Evolutionary conservation across 2,888 invertebrate species (phyloP).

Genomic region (Euplexia lucipara): DNA sequence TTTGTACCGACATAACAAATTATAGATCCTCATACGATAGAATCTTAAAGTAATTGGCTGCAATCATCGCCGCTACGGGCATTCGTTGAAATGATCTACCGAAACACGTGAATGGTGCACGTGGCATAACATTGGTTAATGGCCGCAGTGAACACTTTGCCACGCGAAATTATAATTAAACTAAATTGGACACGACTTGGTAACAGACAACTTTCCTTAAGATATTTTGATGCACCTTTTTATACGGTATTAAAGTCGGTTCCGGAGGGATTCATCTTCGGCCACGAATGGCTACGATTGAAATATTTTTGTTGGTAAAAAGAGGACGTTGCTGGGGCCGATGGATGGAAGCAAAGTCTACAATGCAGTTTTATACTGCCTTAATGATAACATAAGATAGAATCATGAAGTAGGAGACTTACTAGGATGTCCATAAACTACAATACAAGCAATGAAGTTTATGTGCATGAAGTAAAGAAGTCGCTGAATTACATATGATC

Average conservation of each 20-base stretch:
- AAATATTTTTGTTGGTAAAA: conserved; percentile 8
- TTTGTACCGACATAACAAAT: conserved; percentile 12
- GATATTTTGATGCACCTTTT: conserved; percentile 20
- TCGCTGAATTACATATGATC: conserved; percentile 12
- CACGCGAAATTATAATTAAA: conserved; percentile 49
- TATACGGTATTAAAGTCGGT: conserved; percentile 23
- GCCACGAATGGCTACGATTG: neutral
- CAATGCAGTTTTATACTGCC: neutral
- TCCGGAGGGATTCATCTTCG: neutral
- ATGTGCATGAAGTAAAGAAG: neutral
- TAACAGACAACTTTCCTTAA: conserved; percentile 25
- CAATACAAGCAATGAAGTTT: too few species aligned
- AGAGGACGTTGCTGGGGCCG: neutral
- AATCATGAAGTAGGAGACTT: neutral
- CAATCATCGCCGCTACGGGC: conserved; percentile 39
- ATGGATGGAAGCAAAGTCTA: neutral
- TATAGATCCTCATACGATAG: conserved; percentile 8
- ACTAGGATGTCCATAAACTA: too few species aligned
- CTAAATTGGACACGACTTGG: conserved; percentile 32
- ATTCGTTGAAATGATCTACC: conserved; percentile 39
- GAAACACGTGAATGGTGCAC: conserved; percentile 57
- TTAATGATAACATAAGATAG: neutral
- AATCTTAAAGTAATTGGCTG: conserved; percentile 52
- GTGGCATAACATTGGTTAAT: conserved; percentile 40
- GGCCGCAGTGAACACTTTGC: conserved; percentile 14